These are phyloP conservation scores for Acyrthosiphon pisum DNA, from an alignment of 1,140 invertebrate genomes.

Conservation along the genomic window DNA sequence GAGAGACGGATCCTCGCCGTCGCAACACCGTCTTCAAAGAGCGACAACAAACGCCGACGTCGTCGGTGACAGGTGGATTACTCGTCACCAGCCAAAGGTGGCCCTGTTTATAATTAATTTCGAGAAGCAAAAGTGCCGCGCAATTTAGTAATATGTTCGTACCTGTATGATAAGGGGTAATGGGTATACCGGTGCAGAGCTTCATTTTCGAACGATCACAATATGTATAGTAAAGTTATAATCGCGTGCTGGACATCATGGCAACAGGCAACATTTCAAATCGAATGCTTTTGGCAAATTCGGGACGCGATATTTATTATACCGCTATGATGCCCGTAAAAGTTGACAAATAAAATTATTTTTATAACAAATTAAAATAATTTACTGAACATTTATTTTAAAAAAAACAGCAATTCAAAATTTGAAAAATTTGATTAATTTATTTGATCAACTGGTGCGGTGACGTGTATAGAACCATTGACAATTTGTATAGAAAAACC, in stretches of 20 bases:
- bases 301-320: too few species aligned
- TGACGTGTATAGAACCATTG: too few species aligned
- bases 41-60: not conserved
- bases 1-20: not conserved
- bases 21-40: not conserved
- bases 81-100: not conserved
- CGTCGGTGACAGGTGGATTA: not conserved
- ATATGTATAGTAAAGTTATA: too few species aligned
- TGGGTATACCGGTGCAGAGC: not conserved
- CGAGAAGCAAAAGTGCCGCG: not conserved
- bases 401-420: too few species aligned
- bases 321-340: too few species aligned
- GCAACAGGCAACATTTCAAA: not conserved
- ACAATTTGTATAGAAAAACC: too few species aligned
- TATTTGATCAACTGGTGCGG: too few species aligned
- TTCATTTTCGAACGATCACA: not conserved
- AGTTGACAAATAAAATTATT: too few species aligned
- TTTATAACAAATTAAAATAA: too few species aligned
- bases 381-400: too few species aligned
- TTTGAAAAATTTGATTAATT: too few species aligned
- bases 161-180: not conserved
- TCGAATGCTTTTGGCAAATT: not conserved
- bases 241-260: not conserved
- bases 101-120: not conserved
- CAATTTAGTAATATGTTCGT: not conserved